Conservation (phyloP, 2,888 invertebrate species). For the Eucriotettix oculatus region DNA sequence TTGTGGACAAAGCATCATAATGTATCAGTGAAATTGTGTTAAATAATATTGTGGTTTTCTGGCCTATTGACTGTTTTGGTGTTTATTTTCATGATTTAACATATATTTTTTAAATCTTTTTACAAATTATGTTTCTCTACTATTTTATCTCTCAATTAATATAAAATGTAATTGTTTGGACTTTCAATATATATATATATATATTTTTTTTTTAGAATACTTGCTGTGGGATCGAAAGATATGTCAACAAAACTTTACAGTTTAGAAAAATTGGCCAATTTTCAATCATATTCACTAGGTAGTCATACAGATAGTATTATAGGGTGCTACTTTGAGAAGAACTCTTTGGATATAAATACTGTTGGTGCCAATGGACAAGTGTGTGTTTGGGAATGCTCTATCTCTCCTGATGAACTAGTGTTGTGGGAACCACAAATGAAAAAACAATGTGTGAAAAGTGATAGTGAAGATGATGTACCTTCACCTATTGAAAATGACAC, state of each 20-base stretch:
- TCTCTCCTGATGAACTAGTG: slow-evolving; percentile 51
- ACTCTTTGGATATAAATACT: slow-evolving; percentile 69
- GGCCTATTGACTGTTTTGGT: too few relatives aligned
- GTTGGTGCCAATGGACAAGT: slow-evolving; percentile 35
- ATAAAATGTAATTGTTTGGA: too few relatives aligned
- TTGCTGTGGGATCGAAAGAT: slow-evolving; percentile 85
- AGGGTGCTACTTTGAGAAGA: slow-evolving; percentile 73
- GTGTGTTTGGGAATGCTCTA: slow-evolving; percentile 71
- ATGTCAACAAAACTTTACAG: slow-evolving; percentile 69
- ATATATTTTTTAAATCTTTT: too few relatives aligned
- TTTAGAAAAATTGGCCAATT: slow-evolving; percentile 54
- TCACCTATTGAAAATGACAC: neutral
- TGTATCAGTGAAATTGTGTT: too few relatives aligned
- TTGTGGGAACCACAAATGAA: slow-evolving; percentile 31
- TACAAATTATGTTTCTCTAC: too few relatives aligned
- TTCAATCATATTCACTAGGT: slow-evolving; percentile 58
- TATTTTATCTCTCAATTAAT: too few relatives aligned
- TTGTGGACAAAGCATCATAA: too few relatives aligned
- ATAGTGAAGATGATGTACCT: slow-evolving; percentile 22
- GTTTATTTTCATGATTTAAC: too few relatives aligned
- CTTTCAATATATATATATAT: too few relatives aligned
- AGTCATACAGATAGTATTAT: slow-evolving; percentile 76
- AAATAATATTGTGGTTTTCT: too few relatives aligned
- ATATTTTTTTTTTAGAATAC: slow-evolving; percentile 28
- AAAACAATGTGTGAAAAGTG: slow-evolving; percentile 16